Base-by-base conservation (phyloP, 2,797 vertebrate species). In the Neoniphon sammara region DNA sequence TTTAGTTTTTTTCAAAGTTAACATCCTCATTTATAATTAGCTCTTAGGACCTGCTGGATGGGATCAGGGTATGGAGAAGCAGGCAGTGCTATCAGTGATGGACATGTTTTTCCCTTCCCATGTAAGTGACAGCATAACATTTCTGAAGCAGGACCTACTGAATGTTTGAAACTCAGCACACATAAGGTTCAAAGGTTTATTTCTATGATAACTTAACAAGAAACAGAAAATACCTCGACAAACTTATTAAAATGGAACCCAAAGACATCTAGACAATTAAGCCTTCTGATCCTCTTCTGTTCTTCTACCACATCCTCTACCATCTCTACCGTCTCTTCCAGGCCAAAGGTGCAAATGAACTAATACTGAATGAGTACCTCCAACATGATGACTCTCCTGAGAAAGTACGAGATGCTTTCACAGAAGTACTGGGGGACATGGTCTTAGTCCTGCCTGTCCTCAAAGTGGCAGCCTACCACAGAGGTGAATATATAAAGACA, bases 391-490 rank as follows among this genome's bases (percentile, higher is more conserved):
- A 80, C 21, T 89, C 82, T 15, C 73, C 56, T 8, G 66, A 71
- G 30, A 84, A 92, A 20, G 78, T 93, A 62, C 85, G 90, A 42
- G 78, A 94, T 4, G 54, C 60, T 3, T 76, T 95, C 39, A 84
- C 93, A 52, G 83, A 94, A n/a, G 75, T 92, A 56, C 0, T 93
- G 0, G 91, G 89, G 60, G 91, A 95, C 73, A 0, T 72, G 8
- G 5, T 87, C 1, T 91, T 95, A 60, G 77, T 91, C 54, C 2
- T 92, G 9, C 59, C 92, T 15, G 70, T 86, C 1, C 23, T 92
- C n/a, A 74, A 85, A 73, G 83, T 89, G 11, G 92, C 93, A 56
- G 77, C 54, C 1, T 61, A 81, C 68, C 90, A 94, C 39, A 81
- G 87, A 93, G 93, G 93, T 94, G 58, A 74, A 36, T 20, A 36